These are phyloP conservation scores for Clanis bilineata DNA, from an alignment of 2,888 invertebrate genomes.

Conservation along the genomic window DNA sequence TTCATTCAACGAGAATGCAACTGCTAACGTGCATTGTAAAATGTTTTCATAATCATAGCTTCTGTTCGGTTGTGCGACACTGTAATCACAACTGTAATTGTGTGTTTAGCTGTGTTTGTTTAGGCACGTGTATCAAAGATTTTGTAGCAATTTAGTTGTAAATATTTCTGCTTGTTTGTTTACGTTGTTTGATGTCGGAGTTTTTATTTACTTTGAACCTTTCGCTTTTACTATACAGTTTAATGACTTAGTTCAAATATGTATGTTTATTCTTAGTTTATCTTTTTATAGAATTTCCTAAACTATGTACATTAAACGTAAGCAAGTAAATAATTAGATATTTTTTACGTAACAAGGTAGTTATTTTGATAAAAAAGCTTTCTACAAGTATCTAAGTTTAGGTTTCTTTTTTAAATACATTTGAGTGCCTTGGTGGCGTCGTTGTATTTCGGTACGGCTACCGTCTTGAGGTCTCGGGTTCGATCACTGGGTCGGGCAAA, in stretches of 20 bases:
- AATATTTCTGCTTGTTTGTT: background rate
- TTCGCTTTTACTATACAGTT: background rate
- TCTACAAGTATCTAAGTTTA: too few relatives aligned
- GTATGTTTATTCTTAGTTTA: background rate
- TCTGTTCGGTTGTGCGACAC: background rate
- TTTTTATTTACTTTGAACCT: background rate
- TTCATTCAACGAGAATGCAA: background rate
- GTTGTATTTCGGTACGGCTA: too few relatives aligned
- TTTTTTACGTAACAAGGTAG: too few relatives aligned
- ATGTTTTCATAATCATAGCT: background rate
- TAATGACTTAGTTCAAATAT: background rate
- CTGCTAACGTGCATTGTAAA: slow-evolving; percentile 2
- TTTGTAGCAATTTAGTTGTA: background rate
- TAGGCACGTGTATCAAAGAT: slow-evolving; percentile 7
- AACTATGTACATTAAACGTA: too few relatives aligned
- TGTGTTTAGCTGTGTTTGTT: slow-evolving; percentile 3
- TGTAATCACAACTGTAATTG: slow-evolving; percentile 13
- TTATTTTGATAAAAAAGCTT: too few relatives aligned
- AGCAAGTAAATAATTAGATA: too few relatives aligned
- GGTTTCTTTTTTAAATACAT: too few relatives aligned
- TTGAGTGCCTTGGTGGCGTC: too few relatives aligned
- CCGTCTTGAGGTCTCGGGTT: too few relatives aligned
- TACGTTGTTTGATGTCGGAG: background rate
- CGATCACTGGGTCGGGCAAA: too few relatives aligned
- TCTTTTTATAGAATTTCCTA: too few relatives aligned